A percentile compares a stretch with the other conserved stretches of the same genome.
Evolutionary conservation across 1,140 invertebrate genomes (phyloP).

Genomic region (Neomicropteryx cornuta): DNA sequence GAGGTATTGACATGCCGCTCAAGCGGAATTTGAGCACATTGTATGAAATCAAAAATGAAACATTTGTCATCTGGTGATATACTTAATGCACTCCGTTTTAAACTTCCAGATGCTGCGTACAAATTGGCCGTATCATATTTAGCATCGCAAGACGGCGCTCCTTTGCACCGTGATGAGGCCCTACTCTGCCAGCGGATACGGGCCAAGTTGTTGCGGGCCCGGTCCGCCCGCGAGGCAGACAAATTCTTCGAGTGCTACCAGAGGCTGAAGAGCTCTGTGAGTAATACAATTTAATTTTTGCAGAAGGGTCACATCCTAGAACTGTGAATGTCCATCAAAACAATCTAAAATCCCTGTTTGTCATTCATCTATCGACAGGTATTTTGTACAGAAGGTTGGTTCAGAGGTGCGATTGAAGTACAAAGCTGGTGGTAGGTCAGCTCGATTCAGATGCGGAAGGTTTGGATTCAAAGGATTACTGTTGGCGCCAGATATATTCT

Average conservation of each 20-base stretch:
- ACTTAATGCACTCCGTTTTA: too few species aligned
- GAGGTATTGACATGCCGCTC: too few species aligned
- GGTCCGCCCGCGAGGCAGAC: constrained; percentile 28
- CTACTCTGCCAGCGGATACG: constrained; percentile 32
- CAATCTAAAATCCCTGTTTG: constrained; percentile 4
- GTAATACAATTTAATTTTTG: constrained; percentile 8
- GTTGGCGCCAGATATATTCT: too few species aligned
- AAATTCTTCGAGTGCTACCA: constrained; percentile 35
- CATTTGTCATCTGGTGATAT: too few species aligned
- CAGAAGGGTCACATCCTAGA: not conserved
- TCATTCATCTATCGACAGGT: constrained; percentile 9
- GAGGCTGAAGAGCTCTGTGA: constrained; percentile 35
- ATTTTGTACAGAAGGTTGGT: constrained; percentile 14
- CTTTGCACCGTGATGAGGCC: constrained; percentile 23
- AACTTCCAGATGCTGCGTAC: constrained; percentile 33
- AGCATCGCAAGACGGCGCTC: constrained; percentile 23
- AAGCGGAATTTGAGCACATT: too few species aligned
- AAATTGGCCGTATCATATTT: constrained; percentile 34
- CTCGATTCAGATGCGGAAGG: too few species aligned
- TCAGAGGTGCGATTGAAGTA: constrained; percentile 3
- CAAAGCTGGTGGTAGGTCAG: too few species aligned
- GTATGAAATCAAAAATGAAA: too few species aligned
- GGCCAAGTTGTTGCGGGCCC: constrained; percentile 19
- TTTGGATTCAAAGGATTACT: constrained; percentile 1
- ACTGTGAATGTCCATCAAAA: constrained; percentile 3